Conservation (phyloP, 2,113 vertebrate genomes). For the Agelaius tricolor region DNA sequence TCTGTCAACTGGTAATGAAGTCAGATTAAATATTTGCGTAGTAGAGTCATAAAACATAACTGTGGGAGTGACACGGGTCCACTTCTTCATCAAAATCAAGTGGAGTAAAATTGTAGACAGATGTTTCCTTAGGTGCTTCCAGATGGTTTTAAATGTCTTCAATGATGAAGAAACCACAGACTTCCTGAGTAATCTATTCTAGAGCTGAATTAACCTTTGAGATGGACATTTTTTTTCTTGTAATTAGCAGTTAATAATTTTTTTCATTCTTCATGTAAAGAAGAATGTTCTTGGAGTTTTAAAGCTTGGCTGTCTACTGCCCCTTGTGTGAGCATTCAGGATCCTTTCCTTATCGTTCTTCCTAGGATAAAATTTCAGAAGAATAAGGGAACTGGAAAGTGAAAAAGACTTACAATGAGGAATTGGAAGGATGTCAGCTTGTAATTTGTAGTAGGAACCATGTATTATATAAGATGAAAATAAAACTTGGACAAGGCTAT, state of each 20-base stretch:
- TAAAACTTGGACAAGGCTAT: conserved; percentile 35
- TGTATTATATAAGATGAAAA: conserved; percentile 41
- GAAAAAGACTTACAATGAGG: not conserved
- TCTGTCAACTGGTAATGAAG: not conserved
- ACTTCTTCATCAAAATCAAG: not conserved
- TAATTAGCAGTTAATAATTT: not conserved
- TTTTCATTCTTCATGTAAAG: not conserved
- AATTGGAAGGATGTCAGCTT: not conserved
- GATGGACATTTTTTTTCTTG: not conserved
- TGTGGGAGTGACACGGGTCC: not conserved
- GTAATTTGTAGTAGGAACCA: conserved; percentile 3
- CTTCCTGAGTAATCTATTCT: not conserved
- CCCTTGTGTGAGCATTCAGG: not conserved
- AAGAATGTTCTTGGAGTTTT: not conserved
- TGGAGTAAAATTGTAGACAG: not conserved
- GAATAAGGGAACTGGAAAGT: not conserved
- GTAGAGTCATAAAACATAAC: not conserved
- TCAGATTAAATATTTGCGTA: not conserved
- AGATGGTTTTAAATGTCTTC: not conserved
- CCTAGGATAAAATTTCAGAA: not conserved
- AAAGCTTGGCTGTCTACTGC: not conserved
- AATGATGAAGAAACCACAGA: not conserved
- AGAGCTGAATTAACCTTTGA: not conserved
- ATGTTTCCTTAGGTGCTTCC: not conserved
- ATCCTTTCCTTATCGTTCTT: not conserved